Conservation (phyloP, 2,888 invertebrate genomes). For the Lepeophtheirus nordmannii region DNA sequence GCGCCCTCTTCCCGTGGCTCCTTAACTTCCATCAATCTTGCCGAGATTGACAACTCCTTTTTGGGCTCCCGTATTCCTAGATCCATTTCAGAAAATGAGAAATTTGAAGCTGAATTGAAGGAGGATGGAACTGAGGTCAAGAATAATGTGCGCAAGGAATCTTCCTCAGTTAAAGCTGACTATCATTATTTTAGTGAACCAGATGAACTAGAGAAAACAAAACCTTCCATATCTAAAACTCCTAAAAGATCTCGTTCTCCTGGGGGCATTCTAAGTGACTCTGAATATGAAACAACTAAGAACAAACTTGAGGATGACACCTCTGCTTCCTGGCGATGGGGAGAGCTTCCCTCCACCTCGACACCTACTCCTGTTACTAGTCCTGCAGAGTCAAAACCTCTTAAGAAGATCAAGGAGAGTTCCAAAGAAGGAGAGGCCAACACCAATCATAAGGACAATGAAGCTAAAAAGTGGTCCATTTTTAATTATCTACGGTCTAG, state of each 20-base stretch:
- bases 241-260: constrained; percentile 51
- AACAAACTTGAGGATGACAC: constrained; percentile 31
- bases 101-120: neutral
- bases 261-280: constrained; percentile 81
- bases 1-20: neutral
- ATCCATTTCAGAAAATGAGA: constrained; percentile 5
- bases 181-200: constrained; percentile 86
- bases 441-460: neutral
- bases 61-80: neutral
- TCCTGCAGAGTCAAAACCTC: neutral
- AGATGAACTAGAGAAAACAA: constrained; percentile 39
- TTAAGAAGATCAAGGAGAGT: neutral
- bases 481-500: neutral
- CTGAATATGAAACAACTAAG: constrained; percentile 56
- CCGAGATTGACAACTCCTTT: constrained; percentile 11
- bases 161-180: constrained; percentile 42
- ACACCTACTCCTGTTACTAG: constrained; percentile 32
- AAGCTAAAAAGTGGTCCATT: neutral
- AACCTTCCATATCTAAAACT: constrained; percentile 12
- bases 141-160: neutral
- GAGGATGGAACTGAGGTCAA: neutral
- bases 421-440: neutral
- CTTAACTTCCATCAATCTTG: neutral
- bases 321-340: constrained; percentile 77
- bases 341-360: constrained; percentile 55